These are phyloP conservation scores for Oreortyx pictus DNA, from an alignment of 2,797 vertebrate genomes.

Conservation along the genomic window DNA sequence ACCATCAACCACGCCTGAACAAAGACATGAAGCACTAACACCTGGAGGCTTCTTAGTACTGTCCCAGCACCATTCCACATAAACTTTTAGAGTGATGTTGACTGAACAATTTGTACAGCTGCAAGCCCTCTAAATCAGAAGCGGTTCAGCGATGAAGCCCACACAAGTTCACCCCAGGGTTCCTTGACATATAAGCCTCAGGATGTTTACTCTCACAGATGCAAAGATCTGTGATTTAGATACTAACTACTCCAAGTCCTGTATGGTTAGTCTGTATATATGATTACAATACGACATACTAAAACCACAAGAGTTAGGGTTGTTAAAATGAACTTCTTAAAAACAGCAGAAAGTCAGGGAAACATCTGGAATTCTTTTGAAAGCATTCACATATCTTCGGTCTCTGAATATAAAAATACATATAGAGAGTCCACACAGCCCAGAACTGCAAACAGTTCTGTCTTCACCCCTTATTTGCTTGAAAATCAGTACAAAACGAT, in stretches of 20 bases:
- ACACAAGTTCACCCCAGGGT: not conserved
- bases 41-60: not conserved
- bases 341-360: conserved; percentile 43
- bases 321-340: conserved; percentile 45
- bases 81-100: not conserved
- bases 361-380: conserved; percentile 26
- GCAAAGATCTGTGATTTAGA: conserved; percentile 8
- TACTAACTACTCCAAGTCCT: not conserved
- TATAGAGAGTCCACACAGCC: not conserved
- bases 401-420: conserved; percentile 71
- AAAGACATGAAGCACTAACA: not conserved
- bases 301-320: conserved; percentile 36
- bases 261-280: conserved; percentile 10
- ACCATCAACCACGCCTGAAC: not conserved
- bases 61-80: not conserved
- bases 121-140: not conserved
- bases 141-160: not conserved
- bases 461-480: conserved; percentile 22
- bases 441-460: conserved; percentile 1
- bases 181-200: not conserved
- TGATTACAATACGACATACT: conserved; percentile 22
- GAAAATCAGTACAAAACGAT: conserved; percentile 72
- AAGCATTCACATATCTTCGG: conserved; percentile 43
- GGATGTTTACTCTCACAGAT: not conserved
- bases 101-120: not conserved